These are phyloP conservation scores for Alcis repandata DNA, from an alignment of 2,888 invertebrate species.

Conservation along the genomic window DNA sequence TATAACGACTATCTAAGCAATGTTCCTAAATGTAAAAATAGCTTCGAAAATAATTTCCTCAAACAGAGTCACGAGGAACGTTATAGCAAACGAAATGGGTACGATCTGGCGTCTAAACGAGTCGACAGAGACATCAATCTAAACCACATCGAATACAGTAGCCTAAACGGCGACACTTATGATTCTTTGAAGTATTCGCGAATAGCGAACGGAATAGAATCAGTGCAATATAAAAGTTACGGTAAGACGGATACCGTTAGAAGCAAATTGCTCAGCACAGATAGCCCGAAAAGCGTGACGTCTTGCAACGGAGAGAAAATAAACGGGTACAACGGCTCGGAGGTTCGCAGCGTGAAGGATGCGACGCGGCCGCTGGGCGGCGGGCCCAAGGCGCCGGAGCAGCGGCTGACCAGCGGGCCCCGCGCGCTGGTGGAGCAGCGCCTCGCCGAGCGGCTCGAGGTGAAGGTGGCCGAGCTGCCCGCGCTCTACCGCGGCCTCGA, in stretches of 20 bases:
- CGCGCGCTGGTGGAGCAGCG: conserved; percentile 79
- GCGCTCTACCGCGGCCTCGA: conserved; percentile 90
- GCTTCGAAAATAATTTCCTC: conserved; percentile 83
- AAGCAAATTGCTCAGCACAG: conserved; percentile 82
- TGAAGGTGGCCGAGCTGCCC: conserved; percentile 87
- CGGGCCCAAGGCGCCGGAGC: conserved; percentile 37
- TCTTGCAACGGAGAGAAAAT: conserved; percentile 81
- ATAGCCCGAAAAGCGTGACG: conserved; percentile 82
- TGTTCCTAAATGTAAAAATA: conserved; percentile 85
- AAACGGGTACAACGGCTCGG: conserved; percentile 73
- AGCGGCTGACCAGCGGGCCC: conserved; percentile 77
- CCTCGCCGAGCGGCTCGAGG: conserved; percentile 83
- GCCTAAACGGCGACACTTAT: conserved; percentile 80
- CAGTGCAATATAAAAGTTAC: conserved; percentile 83
- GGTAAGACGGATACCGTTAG: conserved; percentile 83
- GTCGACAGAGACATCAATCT: conserved; percentile 79
- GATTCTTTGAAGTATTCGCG: conserved; percentile 85
- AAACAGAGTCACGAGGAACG: conserved; percentile 82
- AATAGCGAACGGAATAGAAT: conserved; percentile 83
- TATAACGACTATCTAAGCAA: conserved; percentile 82
- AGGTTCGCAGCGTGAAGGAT: conserved; percentile 72
- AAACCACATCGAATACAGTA: conserved; percentile 79
- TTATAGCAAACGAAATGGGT: conserved; percentile 79
- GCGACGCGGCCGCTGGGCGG: conserved; percentile 36
- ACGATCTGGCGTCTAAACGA: conserved; percentile 74